phyloP scores from a whole-genome alignment of 2,113 vertebrate species.

The Chinchilla lanigera region DNA sequence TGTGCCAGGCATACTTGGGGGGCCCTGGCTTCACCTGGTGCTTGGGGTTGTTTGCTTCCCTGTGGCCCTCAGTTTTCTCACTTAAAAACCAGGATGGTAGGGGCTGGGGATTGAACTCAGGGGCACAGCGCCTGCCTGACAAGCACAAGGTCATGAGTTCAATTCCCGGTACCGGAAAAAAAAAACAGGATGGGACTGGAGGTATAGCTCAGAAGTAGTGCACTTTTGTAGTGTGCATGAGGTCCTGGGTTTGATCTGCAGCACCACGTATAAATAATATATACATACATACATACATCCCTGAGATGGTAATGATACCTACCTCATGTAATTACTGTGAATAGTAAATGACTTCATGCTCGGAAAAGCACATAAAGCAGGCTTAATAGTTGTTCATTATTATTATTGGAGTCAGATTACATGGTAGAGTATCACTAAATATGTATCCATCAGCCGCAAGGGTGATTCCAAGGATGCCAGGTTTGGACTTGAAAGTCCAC shows the following conservation, averaged over 20 bases:
- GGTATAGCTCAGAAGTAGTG: background rate
- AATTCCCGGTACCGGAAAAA: too few relatives aligned
- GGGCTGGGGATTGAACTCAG: background rate
- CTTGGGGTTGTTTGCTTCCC: background rate
- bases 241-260: background rate
- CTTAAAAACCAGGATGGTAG: background rate
- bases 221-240: background rate
- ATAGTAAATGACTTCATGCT: background rate
- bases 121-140: too few relatives aligned
- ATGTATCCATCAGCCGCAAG: background rate
- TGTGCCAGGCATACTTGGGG: background rate
- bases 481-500: constrained; percentile 34
- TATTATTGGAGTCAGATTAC: background rate
- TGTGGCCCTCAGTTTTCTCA: background rate
- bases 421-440: background rate
- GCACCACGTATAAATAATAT: background rate
- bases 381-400: background rate
- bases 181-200: too few relatives aligned
- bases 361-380: background rate
- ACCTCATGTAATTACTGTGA: background rate
- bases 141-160: background rate
- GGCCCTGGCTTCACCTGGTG: background rate
- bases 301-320: background rate
- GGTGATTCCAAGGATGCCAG: background rate
- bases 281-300: background rate